Percentiles rank a stretch among this genome's conserved stretches.
These are phyloP conservation scores for Cremastinae sp. DNA, from an alignment of 2,888 invertebrate genomes.

Conservation along the genomic window DNA sequence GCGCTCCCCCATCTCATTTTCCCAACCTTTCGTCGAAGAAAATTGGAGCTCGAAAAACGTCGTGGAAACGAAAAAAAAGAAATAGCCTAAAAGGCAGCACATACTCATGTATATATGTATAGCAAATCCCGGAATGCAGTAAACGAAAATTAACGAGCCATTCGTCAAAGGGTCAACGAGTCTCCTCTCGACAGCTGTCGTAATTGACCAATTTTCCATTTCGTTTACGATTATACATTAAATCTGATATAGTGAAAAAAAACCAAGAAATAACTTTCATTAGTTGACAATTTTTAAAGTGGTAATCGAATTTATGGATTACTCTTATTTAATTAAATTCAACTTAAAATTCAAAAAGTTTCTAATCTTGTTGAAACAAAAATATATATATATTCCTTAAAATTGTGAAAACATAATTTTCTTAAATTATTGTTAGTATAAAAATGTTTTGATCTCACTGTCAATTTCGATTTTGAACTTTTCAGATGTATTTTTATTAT, in stretches of 20 bases:
- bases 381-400: too few relatives aligned
- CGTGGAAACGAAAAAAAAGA: neutral
- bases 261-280: neutral
- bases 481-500: too few relatives aligned
- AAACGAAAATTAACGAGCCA: constrained; percentile 32
- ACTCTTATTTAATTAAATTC: too few relatives aligned
- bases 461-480: too few relatives aligned
- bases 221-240: constrained; percentile 1
- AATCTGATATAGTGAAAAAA: neutral
- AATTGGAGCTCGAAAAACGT: constrained; percentile 30
- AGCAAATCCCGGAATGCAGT: constrained; percentile 2
- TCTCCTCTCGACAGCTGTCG: constrained; percentile 24
- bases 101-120: too few relatives aligned
- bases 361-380: too few relatives aligned
- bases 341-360: too few relatives aligned
- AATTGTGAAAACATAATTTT: too few relatives aligned
- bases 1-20: constrained; percentile 40
- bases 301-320: too few relatives aligned
- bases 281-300: neutral
- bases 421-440: too few relatives aligned
- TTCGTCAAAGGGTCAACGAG: constrained; percentile 39
- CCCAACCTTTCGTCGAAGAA: constrained; percentile 61
- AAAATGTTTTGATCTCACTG: too few relatives aligned
- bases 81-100: neutral
- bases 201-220: constrained; percentile 37